These are phyloP conservation scores for Drosophila merina DNA, from an alignment of 2,888 invertebrate genomes.

Conservation along the genomic window DNA sequence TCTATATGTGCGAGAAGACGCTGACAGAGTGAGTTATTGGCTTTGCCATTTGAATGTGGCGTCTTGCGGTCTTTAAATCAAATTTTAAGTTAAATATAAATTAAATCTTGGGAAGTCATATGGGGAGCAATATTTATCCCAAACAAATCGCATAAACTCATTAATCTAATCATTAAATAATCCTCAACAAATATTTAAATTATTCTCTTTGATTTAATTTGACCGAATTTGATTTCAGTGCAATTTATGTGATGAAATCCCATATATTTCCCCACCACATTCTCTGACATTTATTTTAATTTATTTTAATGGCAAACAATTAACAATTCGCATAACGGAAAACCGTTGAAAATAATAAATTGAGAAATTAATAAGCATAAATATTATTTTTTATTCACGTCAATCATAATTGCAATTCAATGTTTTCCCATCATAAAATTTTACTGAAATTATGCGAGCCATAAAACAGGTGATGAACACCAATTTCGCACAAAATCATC, in stretches of 20 bases:
- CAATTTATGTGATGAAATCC: not conserved
- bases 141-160: not conserved
- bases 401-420: slow-evolving; percentile 26
- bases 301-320: slow-evolving; percentile 59
- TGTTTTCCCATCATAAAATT: not conserved
- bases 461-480: no score
- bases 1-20: slow-evolving; percentile 10
- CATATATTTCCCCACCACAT: slow-evolving; percentile 38
- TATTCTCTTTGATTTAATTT: not conserved
- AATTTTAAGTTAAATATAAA: slow-evolving; percentile 11
- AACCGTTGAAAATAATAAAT: slow-evolving; percentile 1
- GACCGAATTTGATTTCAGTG: not conserved
- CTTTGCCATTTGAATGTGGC: slow-evolving; percentile 26
- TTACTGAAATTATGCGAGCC: not conserved
- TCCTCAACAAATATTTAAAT: not conserved
- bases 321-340: slow-evolving; percentile 20
- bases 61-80: slow-evolving; percentile 4
- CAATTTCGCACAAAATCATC: not conserved
- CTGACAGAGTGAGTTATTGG: slow-evolving; percentile 40
- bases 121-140: not conserved
- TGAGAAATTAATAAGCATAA: slow-evolving; percentile 35
- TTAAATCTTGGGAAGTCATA: not conserved
- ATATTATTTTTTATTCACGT: slow-evolving; percentile 25
- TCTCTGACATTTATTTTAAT: slow-evolving; percentile 28
- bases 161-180: slow-evolving; percentile 13